Evolutionary conservation across 2,797 vertebrate species (phyloP).

Genomic region (Sebastiscus tertius): DNA sequence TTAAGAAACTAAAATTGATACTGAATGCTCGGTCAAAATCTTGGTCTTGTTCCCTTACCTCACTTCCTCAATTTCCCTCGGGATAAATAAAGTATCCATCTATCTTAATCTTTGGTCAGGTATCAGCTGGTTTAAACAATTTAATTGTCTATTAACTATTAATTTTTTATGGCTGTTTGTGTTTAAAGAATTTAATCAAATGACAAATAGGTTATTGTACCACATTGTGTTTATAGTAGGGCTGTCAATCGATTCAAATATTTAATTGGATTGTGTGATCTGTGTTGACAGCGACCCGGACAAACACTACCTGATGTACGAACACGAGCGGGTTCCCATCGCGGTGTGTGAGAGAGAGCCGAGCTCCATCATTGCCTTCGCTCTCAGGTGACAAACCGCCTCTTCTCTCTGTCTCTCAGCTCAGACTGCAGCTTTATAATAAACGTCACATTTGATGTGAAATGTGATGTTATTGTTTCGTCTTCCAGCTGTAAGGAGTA

Average conservation of each 20-base stretch:
- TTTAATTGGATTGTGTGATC: background rate
- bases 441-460: background rate
- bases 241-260: no score
- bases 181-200: no score
- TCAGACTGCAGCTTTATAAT: background rate
- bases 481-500: slow-evolving; percentile 96
- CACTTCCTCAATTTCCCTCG: no score
- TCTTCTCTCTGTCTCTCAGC: background rate
- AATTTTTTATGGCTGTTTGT: no score
- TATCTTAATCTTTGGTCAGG: background rate
- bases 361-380: slow-evolving; percentile 98
- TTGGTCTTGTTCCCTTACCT: no score
- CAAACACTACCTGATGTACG: slow-evolving; percentile 98
- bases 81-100: no score
- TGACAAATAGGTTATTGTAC: no score
- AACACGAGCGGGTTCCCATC: slow-evolving; percentile 96
- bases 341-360: slow-evolving; percentile 97
- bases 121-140: background rate
- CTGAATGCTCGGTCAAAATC: background rate
- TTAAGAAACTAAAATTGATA: background rate
- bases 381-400: slow-evolving; percentile 89
- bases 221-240: no score
- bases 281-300: slow-evolving; percentile 91
- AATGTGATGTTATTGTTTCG: background rate
- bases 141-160: no score